phyloP scores from a whole-genome alignment of 2,797 vertebrate genomes.

The Eremophila alpestris region DNA sequence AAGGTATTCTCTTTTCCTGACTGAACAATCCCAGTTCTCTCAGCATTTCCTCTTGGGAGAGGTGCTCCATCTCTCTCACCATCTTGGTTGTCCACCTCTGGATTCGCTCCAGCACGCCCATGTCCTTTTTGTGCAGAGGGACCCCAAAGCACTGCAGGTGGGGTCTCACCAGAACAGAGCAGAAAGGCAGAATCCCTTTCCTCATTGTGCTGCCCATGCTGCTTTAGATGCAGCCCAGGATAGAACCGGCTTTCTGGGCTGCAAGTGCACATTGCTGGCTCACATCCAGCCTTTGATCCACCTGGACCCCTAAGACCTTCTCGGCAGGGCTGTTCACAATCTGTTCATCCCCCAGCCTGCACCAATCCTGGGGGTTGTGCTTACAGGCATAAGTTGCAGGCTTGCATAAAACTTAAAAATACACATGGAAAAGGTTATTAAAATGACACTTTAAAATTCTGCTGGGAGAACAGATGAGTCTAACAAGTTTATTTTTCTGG shows the following conservation, averaged over 20 bases:
- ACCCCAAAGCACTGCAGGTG: background rate
- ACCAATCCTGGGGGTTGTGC: accelerated
- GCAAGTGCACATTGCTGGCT: accelerated
- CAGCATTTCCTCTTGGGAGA: background rate
- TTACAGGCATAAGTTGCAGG: background rate
- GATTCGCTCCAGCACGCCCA: accelerated
- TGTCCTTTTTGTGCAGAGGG: background rate
- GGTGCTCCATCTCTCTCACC: background rate
- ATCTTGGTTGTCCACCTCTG: background rate
- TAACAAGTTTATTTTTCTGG: background rate
- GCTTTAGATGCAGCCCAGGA: background rate
- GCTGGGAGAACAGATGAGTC: background rate
- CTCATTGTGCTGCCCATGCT: background rate
- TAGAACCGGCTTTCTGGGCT: background rate
- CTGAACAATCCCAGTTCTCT: background rate
- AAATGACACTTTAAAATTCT: background rate
- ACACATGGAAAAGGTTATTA: background rate
- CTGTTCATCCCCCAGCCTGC: background rate
- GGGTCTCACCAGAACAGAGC: background rate
- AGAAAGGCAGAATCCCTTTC: background rate
- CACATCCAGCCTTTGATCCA: background rate
- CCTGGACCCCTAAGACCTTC: background rate
- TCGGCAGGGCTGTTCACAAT: background rate
- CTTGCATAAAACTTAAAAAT: background rate
- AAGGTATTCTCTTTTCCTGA: background rate